These are phyloP conservation scores for Xestia xanthographa DNA, from an alignment of 2,888 invertebrate species.

Conservation along the genomic window DNA sequence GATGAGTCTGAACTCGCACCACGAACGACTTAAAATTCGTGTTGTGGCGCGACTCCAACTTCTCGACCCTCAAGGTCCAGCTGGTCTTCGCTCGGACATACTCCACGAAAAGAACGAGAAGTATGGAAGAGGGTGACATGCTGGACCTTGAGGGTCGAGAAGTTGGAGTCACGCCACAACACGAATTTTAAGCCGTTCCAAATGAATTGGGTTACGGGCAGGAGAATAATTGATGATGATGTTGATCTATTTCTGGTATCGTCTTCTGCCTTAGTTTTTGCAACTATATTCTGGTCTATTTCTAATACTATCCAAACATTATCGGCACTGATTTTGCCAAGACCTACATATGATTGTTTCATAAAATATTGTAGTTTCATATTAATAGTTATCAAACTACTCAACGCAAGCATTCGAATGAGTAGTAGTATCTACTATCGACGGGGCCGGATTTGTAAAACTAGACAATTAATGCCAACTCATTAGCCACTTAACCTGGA, in stretches of 20 bases:
- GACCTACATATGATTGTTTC: not conserved
- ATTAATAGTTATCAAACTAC: not conserved
- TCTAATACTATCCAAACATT: not conserved
- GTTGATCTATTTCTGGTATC: not conserved
- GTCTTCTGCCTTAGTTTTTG: not conserved
- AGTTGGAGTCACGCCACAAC: too few species aligned
- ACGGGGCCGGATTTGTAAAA: constrained; percentile 58
- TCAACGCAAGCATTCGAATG: not conserved
- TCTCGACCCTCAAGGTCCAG: too few species aligned
- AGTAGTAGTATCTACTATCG: not conserved
- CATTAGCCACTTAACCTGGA: constrained; percentile 74
- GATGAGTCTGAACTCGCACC: too few species aligned
- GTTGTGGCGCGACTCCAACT: too few species aligned
- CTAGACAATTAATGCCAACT: constrained; percentile 70
- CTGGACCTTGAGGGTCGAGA: too few species aligned
- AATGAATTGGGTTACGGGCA: too few species aligned
- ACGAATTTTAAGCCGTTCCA: too few species aligned
- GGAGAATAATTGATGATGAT: too few species aligned
- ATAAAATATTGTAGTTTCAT: not conserved
- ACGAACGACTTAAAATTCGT: too few species aligned
- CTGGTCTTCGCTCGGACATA: too few species aligned
- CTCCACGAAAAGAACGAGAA: too few species aligned
- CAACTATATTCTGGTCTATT: not conserved
- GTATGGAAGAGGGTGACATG: too few species aligned
- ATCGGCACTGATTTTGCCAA: not conserved